A percentile compares a stretch with the other conserved stretches of the same genome.
These are phyloP conservation scores for Neodiprion pinetum DNA, from an alignment of 1,140 invertebrate genomes.

Conservation along the genomic window DNA sequence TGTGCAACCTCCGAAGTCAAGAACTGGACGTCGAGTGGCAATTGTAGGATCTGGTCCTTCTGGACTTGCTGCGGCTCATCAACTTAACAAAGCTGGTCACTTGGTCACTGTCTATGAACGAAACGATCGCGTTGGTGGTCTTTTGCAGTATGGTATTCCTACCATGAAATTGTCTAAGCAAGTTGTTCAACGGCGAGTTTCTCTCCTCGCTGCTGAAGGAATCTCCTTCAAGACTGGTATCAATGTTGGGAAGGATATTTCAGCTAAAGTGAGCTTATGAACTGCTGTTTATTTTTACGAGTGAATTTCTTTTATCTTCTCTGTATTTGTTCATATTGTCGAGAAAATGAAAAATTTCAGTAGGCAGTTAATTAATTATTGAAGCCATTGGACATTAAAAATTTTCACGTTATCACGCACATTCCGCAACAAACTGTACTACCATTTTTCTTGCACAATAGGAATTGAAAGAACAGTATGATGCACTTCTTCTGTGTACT, in stretches of 20 bases:
- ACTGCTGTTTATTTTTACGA: constrained; percentile 53
- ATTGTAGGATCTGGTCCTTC: constrained; percentile 96
- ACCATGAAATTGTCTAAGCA: constrained; percentile 97
- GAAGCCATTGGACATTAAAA: too few species aligned
- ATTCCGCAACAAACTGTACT: background rate
- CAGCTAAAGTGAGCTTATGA: constrained; percentile 71
- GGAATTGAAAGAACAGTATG: constrained; percentile 76
- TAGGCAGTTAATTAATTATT: background rate
- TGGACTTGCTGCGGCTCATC: constrained; percentile 95
- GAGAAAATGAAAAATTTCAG: background rate
- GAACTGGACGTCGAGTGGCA: constrained; percentile 88
- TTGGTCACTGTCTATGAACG: constrained; percentile 94
- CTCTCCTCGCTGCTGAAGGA: constrained; percentile 89
- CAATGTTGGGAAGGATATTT: constrained; percentile 92
- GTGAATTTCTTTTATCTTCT: background rate
- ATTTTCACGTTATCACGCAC: too few species aligned
- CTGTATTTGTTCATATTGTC: background rate
- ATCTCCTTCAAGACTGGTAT: constrained; percentile 89
- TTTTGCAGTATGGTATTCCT: constrained; percentile 97
- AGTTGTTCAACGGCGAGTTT: constrained; percentile 89
- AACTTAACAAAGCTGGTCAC: constrained; percentile 92
- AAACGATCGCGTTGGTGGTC: constrained; percentile 93
- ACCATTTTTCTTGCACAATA: constrained; percentile 35
- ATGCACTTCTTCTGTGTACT: constrained; percentile 89
- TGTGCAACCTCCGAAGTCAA: constrained; percentile 72